Conservation (phyloP, 2,113 vertebrate species). For the Excalfactoria chinensis region DNA sequence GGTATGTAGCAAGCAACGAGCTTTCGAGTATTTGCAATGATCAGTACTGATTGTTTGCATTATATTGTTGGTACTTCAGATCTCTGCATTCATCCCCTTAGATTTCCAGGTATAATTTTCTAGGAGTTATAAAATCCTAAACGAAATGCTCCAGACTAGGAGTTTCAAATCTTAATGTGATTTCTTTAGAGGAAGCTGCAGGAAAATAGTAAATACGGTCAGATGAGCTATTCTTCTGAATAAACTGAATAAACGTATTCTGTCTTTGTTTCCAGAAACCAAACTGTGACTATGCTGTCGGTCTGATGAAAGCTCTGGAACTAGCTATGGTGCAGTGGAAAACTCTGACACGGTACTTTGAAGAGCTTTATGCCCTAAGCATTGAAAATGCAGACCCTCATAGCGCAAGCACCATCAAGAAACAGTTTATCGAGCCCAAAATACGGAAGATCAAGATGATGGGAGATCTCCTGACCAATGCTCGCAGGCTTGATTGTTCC, state of each 20-base stretch:
- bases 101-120: background rate
- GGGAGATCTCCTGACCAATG: conserved; percentile 81
- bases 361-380: conserved; percentile 78
- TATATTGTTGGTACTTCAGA: background rate
- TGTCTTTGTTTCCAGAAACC: conserved; percentile 75
- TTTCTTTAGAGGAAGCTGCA: background rate
- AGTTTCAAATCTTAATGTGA: background rate
- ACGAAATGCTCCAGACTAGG: background rate
- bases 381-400: conserved; percentile 77
- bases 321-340: conserved; percentile 78
- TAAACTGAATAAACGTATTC: background rate
- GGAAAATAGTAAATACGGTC: background rate
- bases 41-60: background rate
- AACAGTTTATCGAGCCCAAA: conserved; percentile 75
- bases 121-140: background rate
- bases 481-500: conserved; percentile 77
- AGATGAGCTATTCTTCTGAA: background rate
- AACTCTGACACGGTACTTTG: conserved; percentile 73
- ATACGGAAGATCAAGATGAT: conserved; percentile 77
- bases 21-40: background rate
- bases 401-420: conserved; percentile 76
- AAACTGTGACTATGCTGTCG: conserved; percentile 66
- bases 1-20: conserved; percentile 41
- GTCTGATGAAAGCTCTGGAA: conserved; percentile 77
- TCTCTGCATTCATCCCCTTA: background rate